Percentiles rank a stretch among this genome's conserved stretches.
phyloP scores from a whole-genome alignment of 2,888 invertebrate species.

The Hirtodrosophila confusa region DNA sequence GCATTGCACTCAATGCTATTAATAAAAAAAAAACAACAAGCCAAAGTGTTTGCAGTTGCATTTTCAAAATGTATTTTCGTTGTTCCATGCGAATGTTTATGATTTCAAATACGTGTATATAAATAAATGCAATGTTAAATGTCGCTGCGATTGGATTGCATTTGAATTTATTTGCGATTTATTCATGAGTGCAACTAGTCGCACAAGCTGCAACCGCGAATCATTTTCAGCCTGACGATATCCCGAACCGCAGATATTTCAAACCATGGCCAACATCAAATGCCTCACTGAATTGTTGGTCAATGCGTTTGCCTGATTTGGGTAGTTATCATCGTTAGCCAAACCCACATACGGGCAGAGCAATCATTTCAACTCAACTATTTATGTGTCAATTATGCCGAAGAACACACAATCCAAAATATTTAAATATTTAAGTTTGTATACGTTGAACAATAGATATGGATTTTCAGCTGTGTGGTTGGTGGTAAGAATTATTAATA shows the following conservation, averaged over 20 bases:
- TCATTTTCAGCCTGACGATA: conserved; percentile 45
- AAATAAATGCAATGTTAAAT: conserved; percentile 36
- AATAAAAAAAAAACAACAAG: no score
- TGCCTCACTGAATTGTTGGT: conserved; percentile 36
- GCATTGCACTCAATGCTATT: no score
- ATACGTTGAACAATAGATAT: no score
- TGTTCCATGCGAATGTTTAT: conserved; percentile 30
- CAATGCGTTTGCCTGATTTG: conserved; percentile 37
- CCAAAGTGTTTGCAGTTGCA: no score
- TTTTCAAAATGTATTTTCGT: conserved; percentile 13
- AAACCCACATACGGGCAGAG: not conserved
- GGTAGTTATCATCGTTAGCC: conserved; percentile 29
- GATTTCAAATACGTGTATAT: not conserved
- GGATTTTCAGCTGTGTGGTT: no score
- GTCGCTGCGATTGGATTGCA: conserved; percentile 21
- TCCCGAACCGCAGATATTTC: conserved; percentile 45
- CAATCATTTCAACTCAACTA: conserved; percentile 18
- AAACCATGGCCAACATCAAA: conserved; percentile 32
- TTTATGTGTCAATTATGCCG: conserved; percentile 1
- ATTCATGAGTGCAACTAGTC: conserved; percentile 52
- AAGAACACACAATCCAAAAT: conserved; percentile 2
- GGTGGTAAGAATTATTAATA: no score
- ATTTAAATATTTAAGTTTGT: not conserved
- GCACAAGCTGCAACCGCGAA: conserved; percentile 43
- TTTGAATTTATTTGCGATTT: conserved; percentile 36